Evolutionary conservation across 1,140 invertebrate species (phyloP), one percentile per base, ranked within the genome.

Genomic region (Saccostrea echinata): DNA sequence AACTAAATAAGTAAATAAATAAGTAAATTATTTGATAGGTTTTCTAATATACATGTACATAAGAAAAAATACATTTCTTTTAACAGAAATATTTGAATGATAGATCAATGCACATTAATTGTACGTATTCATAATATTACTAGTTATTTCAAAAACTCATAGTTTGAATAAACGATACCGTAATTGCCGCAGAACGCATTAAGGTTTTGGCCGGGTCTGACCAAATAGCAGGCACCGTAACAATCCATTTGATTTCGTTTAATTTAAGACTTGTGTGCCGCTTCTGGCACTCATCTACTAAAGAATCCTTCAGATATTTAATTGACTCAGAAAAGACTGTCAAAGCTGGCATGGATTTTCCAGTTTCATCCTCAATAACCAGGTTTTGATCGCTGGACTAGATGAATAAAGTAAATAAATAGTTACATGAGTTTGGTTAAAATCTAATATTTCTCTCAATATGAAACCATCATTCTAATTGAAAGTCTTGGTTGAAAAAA

Each of bases 271-370:
- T 33, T 11, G 43, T 51, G 8, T 82, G 11, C 43, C 24, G 35
- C 18, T 82, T 82, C 2, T 13, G 12, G 13, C n/a, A 24, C 11
- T 82, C 51, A 6, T 82, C 18, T 8, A 51, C 3, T 3, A 82
- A 18, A 18, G 35, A 53, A 61, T 33, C 71, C 27, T 87, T 87
- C n/a, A 87, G 27, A 68, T 57, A 85, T 53, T 11, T 82, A 80
- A 84, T 84, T 21, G 87, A 83, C 9, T 43, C 82, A n/a, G 87
- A 84, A 24, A 84, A 88, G 11, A 84, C 87, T 51, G 84, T 52
- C 1, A 84, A 33, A 3, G 83, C 83, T n/a, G 53, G 30, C 83
- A 87, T 87, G 0, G n/a, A 11, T 71, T 84, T 83, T 1, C 86
- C 86, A 35, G 83, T 52, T n/a, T 52, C 55, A n/a, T 55, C 53